phyloP scores from a whole-genome alignment of 2,113 vertebrate species.

The Tetraodon nigroviridis region DNA sequence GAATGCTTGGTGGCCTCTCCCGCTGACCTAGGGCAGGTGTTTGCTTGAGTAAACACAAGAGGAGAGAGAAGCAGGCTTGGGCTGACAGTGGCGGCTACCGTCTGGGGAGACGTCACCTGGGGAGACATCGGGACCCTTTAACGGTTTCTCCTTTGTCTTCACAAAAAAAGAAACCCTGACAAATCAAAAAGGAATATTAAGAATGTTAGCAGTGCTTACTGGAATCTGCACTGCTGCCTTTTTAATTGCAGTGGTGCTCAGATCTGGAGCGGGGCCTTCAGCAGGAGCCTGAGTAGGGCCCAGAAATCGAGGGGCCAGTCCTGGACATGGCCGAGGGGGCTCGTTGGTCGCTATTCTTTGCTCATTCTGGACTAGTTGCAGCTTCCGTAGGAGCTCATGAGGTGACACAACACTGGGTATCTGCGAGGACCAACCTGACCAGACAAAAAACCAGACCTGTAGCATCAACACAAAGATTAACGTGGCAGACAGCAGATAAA shows the following conservation, averaged over 20 bases:
- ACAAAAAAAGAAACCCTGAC: not conserved
- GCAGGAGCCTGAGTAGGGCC: conserved; percentile 25
- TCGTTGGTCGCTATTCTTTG: conserved; percentile 72
- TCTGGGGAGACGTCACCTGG: conserved; percentile 79
- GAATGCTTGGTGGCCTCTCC: conserved; percentile 32
- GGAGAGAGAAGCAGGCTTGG: conserved; percentile 84
- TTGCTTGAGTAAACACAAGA: conserved; percentile 79
- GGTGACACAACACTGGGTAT: conserved; percentile 77
- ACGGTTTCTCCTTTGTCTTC: not conserved
- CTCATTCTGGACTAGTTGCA: conserved; percentile 85
- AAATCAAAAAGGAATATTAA: not conserved
- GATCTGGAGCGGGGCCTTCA: conserved; percentile 41
- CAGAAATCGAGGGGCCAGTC: conserved; percentile 82
- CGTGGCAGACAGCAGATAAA: not conserved
- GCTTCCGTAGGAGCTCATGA: conserved; percentile 84
- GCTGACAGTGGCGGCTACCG: conserved; percentile 73
- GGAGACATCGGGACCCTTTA: not conserved
- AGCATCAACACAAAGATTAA: not conserved
- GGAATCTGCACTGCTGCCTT: conserved; percentile 76
- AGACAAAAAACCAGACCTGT: not conserved
- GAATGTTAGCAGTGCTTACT: conserved; percentile 59
- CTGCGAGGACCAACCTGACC: conserved; percentile 35
- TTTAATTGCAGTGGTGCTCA: conserved; percentile 56
- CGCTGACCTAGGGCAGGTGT: conserved; percentile 25
- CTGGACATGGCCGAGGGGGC: conserved; percentile 60